phyloP scores from a whole-genome alignment of 2,797 vertebrate species.

The Heterohyrax brucei region DNA sequence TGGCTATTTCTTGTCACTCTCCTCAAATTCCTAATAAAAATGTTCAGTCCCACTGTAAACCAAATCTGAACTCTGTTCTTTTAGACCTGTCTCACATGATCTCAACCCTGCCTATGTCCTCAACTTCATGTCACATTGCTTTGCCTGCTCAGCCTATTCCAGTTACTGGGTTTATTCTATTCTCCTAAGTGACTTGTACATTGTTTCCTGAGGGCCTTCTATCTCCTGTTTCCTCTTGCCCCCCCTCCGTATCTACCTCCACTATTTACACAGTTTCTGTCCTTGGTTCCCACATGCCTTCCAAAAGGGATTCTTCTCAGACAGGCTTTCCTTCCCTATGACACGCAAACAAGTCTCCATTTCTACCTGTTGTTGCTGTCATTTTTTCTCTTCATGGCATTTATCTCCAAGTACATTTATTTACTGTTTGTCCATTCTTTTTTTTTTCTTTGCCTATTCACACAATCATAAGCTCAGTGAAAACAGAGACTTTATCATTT shows the following conservation, averaged over 20 bases:
- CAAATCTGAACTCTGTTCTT: background rate
- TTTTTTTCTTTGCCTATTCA: background rate
- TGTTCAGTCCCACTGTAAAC: background rate
- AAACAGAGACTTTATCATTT: background rate
- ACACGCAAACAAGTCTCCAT: background rate
- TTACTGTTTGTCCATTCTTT: background rate
- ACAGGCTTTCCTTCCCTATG: background rate
- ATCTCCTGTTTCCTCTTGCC: background rate
- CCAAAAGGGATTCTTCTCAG: background rate
- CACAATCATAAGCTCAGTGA: background rate
- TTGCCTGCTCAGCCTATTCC: background rate
- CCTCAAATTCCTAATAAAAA: background rate
- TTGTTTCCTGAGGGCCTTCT: background rate
- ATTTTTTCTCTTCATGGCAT: background rate
- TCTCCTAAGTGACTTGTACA: background rate
- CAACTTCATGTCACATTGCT: background rate
- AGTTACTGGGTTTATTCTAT: accelerated
- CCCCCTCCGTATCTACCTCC: background rate
- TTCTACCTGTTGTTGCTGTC: too few relatives aligned
- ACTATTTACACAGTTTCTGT: background rate
- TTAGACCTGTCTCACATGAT: background rate
- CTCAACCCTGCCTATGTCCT: background rate
- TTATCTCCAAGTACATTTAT: background rate
- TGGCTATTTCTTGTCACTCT: too few relatives aligned
- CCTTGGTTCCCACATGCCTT: background rate